phyloP scores from a whole-genome alignment of 2,113 vertebrate genomes.

The Etheostoma cragini region DNA sequence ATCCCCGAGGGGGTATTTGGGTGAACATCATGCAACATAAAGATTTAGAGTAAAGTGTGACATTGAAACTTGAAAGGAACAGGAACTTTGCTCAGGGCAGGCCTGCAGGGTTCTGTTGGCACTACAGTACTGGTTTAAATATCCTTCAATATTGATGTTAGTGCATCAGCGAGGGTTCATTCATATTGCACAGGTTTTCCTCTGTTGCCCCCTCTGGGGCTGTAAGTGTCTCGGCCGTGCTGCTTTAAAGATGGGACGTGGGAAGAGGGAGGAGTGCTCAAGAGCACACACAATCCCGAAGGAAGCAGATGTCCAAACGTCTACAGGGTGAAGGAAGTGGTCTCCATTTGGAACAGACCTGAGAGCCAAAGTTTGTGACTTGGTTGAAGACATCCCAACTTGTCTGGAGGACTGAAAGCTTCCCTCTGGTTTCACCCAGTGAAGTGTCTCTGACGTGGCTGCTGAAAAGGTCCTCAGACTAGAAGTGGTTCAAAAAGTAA shows the following conservation, averaged over 20 bases:
- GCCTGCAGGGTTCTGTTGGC: slow-evolving; percentile 8
- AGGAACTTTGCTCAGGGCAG: slow-evolving; percentile 1
- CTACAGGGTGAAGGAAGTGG: not conserved
- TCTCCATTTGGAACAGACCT: not conserved
- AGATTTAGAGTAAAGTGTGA: slow-evolving; percentile 7
- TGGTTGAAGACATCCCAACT: slow-evolving; percentile 1
- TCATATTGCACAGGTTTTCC: slow-evolving; percentile 41
- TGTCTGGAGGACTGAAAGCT: not conserved
- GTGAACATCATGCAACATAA: slow-evolving; percentile 48
- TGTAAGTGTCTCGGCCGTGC: not conserved
- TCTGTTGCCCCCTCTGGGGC: not conserved
- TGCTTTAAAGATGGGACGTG: not conserved
- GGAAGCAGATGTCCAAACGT: not conserved
- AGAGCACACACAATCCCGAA: slow-evolving; percentile 6
- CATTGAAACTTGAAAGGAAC: slow-evolving; percentile 28
- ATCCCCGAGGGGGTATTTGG: slow-evolving; percentile 9
- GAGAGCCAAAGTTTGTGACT: not conserved
- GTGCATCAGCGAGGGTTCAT: slow-evolving; percentile 31
- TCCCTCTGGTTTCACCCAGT: not conserved
- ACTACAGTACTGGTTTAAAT: slow-evolving; percentile 15
- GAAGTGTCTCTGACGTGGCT: slow-evolving; percentile 9
- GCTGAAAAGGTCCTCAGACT: slow-evolving; percentile 12
- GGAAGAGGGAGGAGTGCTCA: not conserved
- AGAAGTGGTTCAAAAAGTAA: not conserved
- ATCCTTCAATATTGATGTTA: slow-evolving; percentile 45